phyloP scores from a whole-genome alignment of 2,888 invertebrate species.

The Lasioglossum marginatum region DNA sequence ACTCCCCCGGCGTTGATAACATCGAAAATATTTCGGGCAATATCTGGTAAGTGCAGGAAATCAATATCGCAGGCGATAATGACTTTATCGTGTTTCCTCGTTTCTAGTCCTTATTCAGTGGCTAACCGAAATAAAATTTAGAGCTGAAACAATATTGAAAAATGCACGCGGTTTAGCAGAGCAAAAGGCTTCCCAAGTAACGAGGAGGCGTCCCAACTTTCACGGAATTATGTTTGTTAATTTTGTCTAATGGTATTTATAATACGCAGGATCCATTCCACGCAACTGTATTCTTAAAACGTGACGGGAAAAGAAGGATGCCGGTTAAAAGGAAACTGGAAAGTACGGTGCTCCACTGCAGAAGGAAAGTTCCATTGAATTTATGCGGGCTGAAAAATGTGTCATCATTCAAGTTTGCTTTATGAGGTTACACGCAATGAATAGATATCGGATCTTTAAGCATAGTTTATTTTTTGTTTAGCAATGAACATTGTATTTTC shows the following conservation, averaged over 20 bases:
- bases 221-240: constrained; percentile 1
- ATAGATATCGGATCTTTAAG: no score
- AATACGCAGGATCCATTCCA: background rate
- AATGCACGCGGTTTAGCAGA: background rate
- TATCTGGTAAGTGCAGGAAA: background rate
- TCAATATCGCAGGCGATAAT: background rate
- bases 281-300: background rate
- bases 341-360: background rate
- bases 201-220: background rate
- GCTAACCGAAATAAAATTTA: background rate
- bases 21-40: background rate
- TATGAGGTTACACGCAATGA: background rate
- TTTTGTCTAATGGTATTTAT: background rate
- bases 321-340: background rate
- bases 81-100: background rate
- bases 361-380: background rate
- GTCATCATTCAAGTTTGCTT: background rate
- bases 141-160: background rate
- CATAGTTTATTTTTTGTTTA: no score
- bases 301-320: background rate
- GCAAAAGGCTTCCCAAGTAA: background rate
- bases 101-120: background rate
- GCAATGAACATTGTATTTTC: no score
- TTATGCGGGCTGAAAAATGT: background rate
- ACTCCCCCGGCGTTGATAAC: background rate